Conservation (phyloP, 2,797 vertebrate genomes). For the Spheniscus humboldti region DNA sequence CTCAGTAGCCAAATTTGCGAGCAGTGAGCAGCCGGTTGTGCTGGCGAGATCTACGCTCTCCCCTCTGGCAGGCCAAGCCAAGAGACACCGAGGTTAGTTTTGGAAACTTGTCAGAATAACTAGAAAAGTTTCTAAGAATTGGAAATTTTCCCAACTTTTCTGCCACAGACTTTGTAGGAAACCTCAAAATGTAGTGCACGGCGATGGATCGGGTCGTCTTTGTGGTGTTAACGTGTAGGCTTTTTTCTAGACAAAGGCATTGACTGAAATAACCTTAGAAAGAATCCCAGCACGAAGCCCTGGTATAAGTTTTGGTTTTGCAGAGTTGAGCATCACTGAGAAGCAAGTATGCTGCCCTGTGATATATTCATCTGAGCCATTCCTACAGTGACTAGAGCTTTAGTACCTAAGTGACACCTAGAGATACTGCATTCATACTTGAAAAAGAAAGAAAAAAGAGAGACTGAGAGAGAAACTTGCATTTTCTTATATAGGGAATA, state of each 20-base stretch:
- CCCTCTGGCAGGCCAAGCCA: not conserved
- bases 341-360: not conserved
- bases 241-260: not conserved
- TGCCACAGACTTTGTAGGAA: not conserved
- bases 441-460: not conserved
- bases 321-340: not conserved
- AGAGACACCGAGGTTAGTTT: not conserved
- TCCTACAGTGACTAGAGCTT: not conserved
- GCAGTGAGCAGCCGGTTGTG: not conserved
- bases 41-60: not conserved
- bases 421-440: not conserved
- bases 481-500: not conserved
- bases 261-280: constrained; percentile 29
- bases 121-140: not conserved
- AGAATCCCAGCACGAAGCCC: not conserved
- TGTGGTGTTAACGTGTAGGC: not conserved
- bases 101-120: not conserved
- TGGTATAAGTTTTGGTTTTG: not conserved
- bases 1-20: not conserved
- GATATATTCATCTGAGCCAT: not conserved
- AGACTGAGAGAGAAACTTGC: not conserved
- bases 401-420: not conserved
- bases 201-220: not conserved
- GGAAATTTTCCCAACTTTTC: not conserved
- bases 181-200: not conserved